Percentiles rank a stretch among this genome's conserved stretches.
Evolutionary conservation across 1,140 invertebrate species (phyloP).

Genomic region (Meloidogyne exigua): DNA sequence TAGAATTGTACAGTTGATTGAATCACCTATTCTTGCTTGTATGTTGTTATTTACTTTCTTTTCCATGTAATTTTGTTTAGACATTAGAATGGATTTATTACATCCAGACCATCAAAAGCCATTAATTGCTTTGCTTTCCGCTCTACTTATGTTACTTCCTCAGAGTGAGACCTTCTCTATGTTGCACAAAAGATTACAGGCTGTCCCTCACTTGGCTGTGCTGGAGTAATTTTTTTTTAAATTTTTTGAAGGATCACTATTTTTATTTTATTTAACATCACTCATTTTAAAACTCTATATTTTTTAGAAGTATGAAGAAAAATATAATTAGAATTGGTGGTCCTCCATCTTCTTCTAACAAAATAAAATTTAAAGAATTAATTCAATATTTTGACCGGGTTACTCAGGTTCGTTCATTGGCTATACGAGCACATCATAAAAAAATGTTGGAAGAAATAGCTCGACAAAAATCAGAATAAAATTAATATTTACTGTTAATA

Average conservation of each 20-base stretch:
- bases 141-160: slow-evolving; percentile 92
- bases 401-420: slow-evolving; percentile 21
- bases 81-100: slow-evolving; percentile 84
- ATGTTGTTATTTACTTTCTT: slow-evolving; percentile 66
- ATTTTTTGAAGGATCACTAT: not conserved
- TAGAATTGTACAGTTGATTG: slow-evolving; percentile 91
- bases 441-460: slow-evolving; percentile 30
- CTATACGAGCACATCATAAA: slow-evolving; percentile 20
- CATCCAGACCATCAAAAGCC: slow-evolving; percentile 76
- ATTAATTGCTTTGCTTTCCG: slow-evolving; percentile 85
- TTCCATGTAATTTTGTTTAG: slow-evolving; percentile 69
- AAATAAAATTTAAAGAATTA: slow-evolving; percentile 70
- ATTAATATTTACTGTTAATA: not conserved
- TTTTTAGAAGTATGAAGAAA: slow-evolving; percentile 38
- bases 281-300: too few relatives aligned
- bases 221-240: slow-evolving; percentile 29
- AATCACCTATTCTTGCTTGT: slow-evolving; percentile 98
- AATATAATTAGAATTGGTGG: slow-evolving; percentile 24
- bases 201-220: slow-evolving; percentile 42
- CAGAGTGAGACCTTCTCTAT: slow-evolving; percentile 92
- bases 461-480: slow-evolving; percentile 15
- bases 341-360: slow-evolving; percentile 47
- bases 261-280: too few relatives aligned
- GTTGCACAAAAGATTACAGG: slow-evolving; percentile 78
- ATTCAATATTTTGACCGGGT: slow-evolving; percentile 71